Conservation (phyloP, 2,888 invertebrate genomes). For the Leptopilina drosophilae region DNA sequence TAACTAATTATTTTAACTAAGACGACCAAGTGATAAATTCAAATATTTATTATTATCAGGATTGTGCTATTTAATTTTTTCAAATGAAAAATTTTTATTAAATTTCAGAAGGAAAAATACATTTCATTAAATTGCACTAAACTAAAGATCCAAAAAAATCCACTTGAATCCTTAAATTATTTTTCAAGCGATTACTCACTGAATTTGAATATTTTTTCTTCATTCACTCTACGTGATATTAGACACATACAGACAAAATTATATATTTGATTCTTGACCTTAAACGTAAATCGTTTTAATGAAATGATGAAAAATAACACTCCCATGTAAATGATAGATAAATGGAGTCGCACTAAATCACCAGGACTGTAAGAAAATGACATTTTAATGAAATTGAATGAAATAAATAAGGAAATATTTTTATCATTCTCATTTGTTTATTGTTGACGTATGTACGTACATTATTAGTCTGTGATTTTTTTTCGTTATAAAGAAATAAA, state of each 20-base stretch:
- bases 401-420: constrained; percentile 11
- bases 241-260: neutral
- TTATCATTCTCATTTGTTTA: neutral
- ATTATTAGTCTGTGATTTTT: neutral
- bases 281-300: neutral
- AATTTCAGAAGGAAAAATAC: no score
- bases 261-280: neutral
- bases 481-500: neutral
- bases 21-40: no score
- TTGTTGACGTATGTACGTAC: neutral
- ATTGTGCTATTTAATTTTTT: no score
- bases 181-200: no score
- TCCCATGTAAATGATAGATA: neutral
- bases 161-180: no score
- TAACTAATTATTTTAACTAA: no score
- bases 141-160: no score
- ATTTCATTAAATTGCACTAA: no score
- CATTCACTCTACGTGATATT: neutral
- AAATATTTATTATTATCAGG: no score
- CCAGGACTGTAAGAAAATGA: neutral
- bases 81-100: no score
- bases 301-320: neutral
- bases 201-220: neutral
- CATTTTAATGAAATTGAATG: neutral
- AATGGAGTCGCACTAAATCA: neutral